phyloP scores from a whole-genome alignment of 2,888 invertebrate genomes.

The Orthonevra nobilis region DNA sequence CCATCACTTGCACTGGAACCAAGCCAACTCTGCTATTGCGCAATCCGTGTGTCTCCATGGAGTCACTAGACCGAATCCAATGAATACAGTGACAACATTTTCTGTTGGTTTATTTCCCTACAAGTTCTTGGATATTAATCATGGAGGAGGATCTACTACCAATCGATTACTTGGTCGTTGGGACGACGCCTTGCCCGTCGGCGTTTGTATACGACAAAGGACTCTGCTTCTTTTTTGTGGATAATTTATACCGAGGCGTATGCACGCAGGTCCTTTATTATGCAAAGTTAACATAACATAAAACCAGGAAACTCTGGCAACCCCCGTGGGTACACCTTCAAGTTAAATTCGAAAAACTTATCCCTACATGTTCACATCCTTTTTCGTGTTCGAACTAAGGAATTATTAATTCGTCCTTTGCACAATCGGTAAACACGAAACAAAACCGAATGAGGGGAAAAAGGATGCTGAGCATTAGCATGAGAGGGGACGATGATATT shows the following conservation, averaged over 20 bases:
- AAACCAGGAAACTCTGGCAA: no score
- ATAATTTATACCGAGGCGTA: conserved; percentile 52
- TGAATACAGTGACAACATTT: conserved; percentile 57
- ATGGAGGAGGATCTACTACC: conserved; percentile 24
- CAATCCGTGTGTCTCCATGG: conserved; percentile 38
- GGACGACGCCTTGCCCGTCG: no score
- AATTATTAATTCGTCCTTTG: conserved; percentile 62
- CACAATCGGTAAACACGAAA: conserved; percentile 25
- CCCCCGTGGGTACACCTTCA: no score
- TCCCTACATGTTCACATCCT: conserved; percentile 60
- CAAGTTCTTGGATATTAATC: conserved; percentile 54
- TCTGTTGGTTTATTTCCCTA: conserved; percentile 10
- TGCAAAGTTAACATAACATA: conserved; percentile 47
- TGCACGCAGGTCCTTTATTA: conserved; percentile 60
- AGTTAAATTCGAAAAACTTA: no score
- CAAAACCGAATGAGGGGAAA: background rate
- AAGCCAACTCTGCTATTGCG: conserved; percentile 29
- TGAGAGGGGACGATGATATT: no score
- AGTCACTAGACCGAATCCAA: conserved; percentile 53
- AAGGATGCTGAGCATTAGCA: no score
- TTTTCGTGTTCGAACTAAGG: conserved; percentile 57
- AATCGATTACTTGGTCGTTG: no score
- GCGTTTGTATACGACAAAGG: no score
- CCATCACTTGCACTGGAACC: conserved; percentile 12
- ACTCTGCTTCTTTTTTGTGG: no score